phyloP scores from a whole-genome alignment of 2,888 invertebrate species.

The Myopa tessellatipennis region DNA sequence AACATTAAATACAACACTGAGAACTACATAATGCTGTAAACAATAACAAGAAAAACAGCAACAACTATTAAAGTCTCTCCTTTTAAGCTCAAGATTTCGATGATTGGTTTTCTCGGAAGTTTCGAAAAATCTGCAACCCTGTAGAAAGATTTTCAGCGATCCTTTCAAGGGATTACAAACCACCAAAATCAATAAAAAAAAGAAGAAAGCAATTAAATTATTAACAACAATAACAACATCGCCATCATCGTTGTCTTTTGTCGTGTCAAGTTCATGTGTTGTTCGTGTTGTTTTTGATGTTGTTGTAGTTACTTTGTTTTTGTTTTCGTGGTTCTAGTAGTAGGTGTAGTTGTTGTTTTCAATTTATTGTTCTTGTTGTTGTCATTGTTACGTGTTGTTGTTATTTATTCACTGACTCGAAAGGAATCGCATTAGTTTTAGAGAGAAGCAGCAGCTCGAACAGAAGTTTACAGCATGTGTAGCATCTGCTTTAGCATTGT shows the following conservation, averaged over 20 bases:
- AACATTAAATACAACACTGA: too few species aligned
- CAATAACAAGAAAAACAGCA: slow-evolving; percentile 10
- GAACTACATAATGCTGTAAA: neutral
- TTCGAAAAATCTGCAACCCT: neutral
- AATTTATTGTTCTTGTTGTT: neutral
- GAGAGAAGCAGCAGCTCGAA: neutral
- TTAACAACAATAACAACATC: neutral
- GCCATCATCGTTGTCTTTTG: neutral
- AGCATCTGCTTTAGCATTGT: neutral
- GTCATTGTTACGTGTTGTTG: neutral
- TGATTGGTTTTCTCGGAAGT: too few species aligned
- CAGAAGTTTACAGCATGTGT: neutral
- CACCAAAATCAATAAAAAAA: slow-evolving; percentile 1
- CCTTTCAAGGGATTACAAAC: neutral
- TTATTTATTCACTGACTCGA: slow-evolving; percentile 6
- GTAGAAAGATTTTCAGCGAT: neutral
- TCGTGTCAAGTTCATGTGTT: slow-evolving; percentile 5
- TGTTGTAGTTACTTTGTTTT: neutral
- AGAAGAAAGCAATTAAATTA: too few species aligned
- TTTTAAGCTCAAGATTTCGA: too few species aligned
- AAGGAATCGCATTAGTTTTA: slow-evolving; percentile 25
- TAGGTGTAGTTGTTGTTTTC: neutral
- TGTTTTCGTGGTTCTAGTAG: neutral
- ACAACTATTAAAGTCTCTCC: neutral
- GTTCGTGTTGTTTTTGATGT: neutral